These are phyloP conservation scores for Netelia melanura DNA, from an alignment of 2,888 invertebrate species.

Conservation along the genomic window DNA sequence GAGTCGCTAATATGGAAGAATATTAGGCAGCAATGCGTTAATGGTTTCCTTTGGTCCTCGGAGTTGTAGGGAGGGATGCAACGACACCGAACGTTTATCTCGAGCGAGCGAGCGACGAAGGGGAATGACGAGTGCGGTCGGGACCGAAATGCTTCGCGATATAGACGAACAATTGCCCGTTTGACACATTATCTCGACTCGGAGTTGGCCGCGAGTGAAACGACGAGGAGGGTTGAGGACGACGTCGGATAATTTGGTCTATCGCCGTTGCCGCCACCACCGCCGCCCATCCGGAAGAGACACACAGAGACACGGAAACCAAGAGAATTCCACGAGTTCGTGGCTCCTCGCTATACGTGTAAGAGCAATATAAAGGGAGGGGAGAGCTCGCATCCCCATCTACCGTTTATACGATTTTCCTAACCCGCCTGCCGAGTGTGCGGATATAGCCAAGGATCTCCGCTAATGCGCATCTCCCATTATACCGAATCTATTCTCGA, in stretches of 20 bases:
- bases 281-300: too few relatives aligned
- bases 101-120: slow-evolving; percentile 4
- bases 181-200: slow-evolving; percentile 54
- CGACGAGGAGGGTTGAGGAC: neutral
- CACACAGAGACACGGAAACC: neutral
- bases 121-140: neutral
- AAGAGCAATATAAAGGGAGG: neutral
- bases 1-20: too few relatives aligned
- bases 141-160: slow-evolving; percentile 45
- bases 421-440: neutral
- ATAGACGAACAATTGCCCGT: slow-evolving; percentile 41
- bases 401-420: neutral
- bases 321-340: neutral
- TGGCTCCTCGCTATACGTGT: neutral
- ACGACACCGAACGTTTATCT: neutral
- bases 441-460: too few relatives aligned
- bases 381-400: neutral
- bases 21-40: too few relatives aligned
- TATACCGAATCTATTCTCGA: too few relatives aligned
- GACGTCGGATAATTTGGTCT: slow-evolving; percentile 21
- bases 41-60: too few relatives aligned
- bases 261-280: neutral
- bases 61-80: too few relatives aligned
- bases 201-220: neutral
- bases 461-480: too few relatives aligned